A percentile compares a stretch with the other conserved stretches of the same genome.
phyloP scores from a whole-genome alignment of 2,113 vertebrate genomes.

The Sturnus vulgaris region DNA sequence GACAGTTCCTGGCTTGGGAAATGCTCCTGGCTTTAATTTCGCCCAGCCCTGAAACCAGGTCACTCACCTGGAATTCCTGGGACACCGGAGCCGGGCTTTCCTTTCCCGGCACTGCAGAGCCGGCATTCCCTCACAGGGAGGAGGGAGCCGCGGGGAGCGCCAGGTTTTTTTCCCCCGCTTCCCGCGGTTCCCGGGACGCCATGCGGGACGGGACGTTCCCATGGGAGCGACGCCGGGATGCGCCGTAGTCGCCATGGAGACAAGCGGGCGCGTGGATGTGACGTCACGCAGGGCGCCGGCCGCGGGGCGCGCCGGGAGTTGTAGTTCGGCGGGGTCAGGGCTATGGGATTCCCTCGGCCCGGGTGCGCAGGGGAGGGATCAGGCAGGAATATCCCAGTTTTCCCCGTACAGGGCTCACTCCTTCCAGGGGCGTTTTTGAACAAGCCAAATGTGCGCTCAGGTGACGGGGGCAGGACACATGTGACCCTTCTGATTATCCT shows the following conservation, averaged over 20 bases:
- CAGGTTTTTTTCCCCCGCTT: no score
- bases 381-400: not conserved
- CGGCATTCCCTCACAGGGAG: not conserved
- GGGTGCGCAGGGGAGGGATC: not conserved
- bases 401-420: not conserved
- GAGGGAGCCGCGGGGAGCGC: not conserved
- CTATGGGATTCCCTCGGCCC: rapidly evolving
- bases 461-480: not conserved
- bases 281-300: rapidly evolving
- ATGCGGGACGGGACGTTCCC: not conserved
- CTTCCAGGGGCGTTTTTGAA: not conserved
- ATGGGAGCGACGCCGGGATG: not conserved
- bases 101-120: not conserved
- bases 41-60: not conserved
- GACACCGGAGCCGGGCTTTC: not conserved
- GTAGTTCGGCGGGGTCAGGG: not conserved
- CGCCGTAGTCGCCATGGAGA: not conserved
- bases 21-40: not conserved
- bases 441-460: no score
- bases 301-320: not conserved
- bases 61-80: not conserved
- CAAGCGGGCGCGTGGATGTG: rapidly evolving
- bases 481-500: not conserved
- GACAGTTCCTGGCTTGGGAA: not conserved
- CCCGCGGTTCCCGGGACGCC: not conserved